These are phyloP conservation scores for Phrynosoma platyrhinos DNA, from an alignment of 2,113 vertebrate genomes.

Conservation along the genomic window DNA sequence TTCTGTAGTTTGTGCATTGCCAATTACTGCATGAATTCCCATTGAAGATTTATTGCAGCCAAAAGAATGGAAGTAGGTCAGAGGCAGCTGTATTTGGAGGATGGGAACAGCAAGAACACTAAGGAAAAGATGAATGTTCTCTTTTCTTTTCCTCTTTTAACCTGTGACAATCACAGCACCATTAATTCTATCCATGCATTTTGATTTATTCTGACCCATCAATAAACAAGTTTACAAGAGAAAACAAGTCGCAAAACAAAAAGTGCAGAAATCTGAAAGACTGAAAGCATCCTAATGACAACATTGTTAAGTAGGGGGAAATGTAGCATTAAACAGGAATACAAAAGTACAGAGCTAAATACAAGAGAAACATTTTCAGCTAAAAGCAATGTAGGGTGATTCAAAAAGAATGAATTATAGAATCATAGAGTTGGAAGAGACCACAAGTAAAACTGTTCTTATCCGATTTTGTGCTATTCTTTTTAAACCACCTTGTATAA, in stretches of 20 bases:
- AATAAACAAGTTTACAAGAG: background rate
- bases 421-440: no score
- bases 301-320: background rate
- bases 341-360: background rate
- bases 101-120: background rate
- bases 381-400: background rate
- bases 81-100: conserved; percentile 3
- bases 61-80: conserved; percentile 39
- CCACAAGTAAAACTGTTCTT: no score
- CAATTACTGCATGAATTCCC: conserved; percentile 35
- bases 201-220: background rate
- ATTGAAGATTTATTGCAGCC: conserved; percentile 42
- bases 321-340: background rate
- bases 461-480: no score
- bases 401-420: no score
- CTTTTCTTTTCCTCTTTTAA: conserved; percentile 37
- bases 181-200: background rate
- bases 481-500: no score
- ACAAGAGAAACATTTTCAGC: background rate
- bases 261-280: background rate
- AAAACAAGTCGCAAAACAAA: background rate
- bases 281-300: background rate
- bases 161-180: background rate
- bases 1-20: background rate
- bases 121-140: conserved; percentile 19